Evolutionary conservation across 2,113 vertebrate species (phyloP), one percentile per base, ranked within the genome.

Genomic region (Uria aalge): DNA sequence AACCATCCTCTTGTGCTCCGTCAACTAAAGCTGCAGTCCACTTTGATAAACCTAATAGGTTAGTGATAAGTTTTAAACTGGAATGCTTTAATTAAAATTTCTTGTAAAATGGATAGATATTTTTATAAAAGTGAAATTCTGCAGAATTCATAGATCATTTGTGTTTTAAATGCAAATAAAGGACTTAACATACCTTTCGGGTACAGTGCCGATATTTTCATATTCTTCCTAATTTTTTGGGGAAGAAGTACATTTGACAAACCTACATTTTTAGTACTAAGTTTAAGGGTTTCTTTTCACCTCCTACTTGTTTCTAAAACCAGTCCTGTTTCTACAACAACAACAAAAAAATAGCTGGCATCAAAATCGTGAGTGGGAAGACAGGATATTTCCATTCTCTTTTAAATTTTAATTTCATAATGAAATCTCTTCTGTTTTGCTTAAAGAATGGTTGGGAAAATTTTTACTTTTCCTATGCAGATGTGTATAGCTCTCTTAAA

Each of bases 1-100:
- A 98, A 96, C 82, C 97, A 41, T 83, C 97, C 13, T 90, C 97
- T 40, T 94, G 85, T 78, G 87, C 96, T 59, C 84, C 94, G 5
- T 95, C 97, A 86, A 96, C 95, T 96, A 99, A 98, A 97, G 97
- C 94, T 79, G 95, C 98, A 56, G 98, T 98, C 68, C 98, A 99
- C 92, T 99, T 99, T 77, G 99, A 99, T 98, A 99, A 99, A 90
- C 99, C 99, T 9, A 99, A 99, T 97, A 99, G 99, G 99, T 99
- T 86, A 98, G 98, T 98, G n/a, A 41, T 76, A n/a, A 47, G 27
- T 78, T 95, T 5, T 78, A 26, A 92, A 84, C 45, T 78, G 29
- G 55, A 88, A 57, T 77, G 13, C 7, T 26, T 41, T 40, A 73
- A 72, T 84, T 27, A 43, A 50, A 77, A 47, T 19, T 56, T 67